Percentiles rank a stretch among this genome's conserved stretches.
These are phyloP conservation scores for Gymnothorax reevesii DNA, from an alignment of 2,797 vertebrate genomes.

Conservation along the genomic window DNA sequence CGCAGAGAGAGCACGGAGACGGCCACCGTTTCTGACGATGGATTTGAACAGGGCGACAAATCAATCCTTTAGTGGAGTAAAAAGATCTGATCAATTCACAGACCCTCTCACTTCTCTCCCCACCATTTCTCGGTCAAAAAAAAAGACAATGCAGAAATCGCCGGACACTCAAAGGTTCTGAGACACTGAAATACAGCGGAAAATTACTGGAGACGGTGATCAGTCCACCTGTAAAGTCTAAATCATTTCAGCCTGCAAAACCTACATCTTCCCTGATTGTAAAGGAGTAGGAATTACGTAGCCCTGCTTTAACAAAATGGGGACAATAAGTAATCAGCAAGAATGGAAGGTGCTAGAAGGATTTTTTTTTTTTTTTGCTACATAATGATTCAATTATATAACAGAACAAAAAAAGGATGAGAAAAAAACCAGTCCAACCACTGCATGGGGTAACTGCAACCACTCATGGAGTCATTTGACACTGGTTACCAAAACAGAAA, in stretches of 20 bases:
- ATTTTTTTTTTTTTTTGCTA: not conserved
- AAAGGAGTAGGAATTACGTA: not conserved
- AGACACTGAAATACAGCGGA: not conserved
- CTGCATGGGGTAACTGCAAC: not conserved
- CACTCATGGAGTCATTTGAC: not conserved
- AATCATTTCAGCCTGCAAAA: not conserved
- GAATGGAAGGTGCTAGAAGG: not conserved
- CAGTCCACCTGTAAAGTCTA: not conserved
- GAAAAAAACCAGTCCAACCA: not conserved
- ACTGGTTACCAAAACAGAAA: not conserved
- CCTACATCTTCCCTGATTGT: too few species aligned
- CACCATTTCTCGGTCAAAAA: not conserved
- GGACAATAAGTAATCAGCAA: too few species aligned
- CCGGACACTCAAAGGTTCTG: not conserved
- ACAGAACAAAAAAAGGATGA: not conserved
- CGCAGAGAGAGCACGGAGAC: not conserved
- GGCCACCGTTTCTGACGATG: not conserved
- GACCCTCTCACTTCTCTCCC: not conserved
- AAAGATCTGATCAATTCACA: not conserved
- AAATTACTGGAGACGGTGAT: not conserved
- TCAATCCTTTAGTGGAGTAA: not conserved
- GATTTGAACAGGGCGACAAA: not conserved
- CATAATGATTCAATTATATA: not conserved
- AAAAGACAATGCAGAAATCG: not conserved
- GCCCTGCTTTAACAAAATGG: not conserved